phyloP scores from a whole-genome alignment of 2,113 vertebrate genomes.

The Balaeniceps rex region DNA sequence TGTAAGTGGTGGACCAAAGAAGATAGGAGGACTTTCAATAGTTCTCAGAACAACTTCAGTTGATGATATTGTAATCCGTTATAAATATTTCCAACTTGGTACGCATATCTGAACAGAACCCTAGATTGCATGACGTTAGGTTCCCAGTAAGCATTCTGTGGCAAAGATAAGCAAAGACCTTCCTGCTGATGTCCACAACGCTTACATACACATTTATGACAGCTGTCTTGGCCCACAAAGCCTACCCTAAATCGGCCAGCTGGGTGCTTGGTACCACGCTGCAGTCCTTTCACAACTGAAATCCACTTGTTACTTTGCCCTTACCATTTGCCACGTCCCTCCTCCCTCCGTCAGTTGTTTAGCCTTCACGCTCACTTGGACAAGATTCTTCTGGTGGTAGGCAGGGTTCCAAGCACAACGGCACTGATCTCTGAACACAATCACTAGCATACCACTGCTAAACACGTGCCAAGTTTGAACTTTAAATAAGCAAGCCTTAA shows the following conservation, averaged over 20 bases:
- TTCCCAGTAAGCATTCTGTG: neutral
- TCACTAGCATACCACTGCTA: neutral
- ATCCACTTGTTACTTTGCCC: neutral
- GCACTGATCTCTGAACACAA: too few relatives aligned
- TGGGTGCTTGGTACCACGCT: neutral
- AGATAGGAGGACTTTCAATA: accelerated
- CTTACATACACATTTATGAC: accelerated
- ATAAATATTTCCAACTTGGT: neutral
- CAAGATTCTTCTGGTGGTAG: accelerated
- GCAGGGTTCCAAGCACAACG: neutral
- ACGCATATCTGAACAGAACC: accelerated
- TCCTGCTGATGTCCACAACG: neutral
- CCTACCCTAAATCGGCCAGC: accelerated
- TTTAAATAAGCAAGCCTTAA: neutral
- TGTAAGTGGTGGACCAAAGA: neutral
- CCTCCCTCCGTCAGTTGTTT: neutral
- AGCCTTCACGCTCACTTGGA: accelerated
- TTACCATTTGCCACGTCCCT: neutral
- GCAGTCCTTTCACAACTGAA: neutral
- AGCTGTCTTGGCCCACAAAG: neutral
- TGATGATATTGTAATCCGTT: accelerated
- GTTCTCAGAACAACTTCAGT: neutral
- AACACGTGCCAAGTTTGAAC: neutral
- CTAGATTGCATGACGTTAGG: too few relatives aligned
- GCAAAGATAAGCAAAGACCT: neutral